Base-by-base conservation (phyloP, 2,797 vertebrate genomes). In the Syngnathus rostellatus region DNA sequence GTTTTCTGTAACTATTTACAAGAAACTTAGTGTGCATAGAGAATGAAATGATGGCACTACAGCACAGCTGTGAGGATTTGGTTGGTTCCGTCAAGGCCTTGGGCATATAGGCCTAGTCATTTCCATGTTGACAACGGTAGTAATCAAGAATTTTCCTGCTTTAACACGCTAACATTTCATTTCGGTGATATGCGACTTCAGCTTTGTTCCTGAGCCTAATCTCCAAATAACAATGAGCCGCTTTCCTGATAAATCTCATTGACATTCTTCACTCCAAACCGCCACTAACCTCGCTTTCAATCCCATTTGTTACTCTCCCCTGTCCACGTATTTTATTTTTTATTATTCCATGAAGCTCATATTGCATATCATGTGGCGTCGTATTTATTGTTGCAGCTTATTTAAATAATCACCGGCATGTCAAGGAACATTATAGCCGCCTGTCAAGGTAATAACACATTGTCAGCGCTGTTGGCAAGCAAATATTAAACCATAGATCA, bases 401-500 rank as follows among this genome's bases (percentile, higher is more conserved):
- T 90, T 90, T 90, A 89, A 91, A 90, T 90, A 90, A 90, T 89
- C 80, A 84, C 85, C 72, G 54, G 65, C 81, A 74, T 77, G 83
- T 84, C 85, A 79, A 66, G 68, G 75, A 72, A 87, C 78, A 84
- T 90, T 90, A 89, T 76, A 81, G 78, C 76, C 79, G 78, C 84
- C 84, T 80, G 80, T 90, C 87, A 89, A 85, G 83, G 84, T 87
- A 90, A 89, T 88, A 89, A 87, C 86, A 85, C 82, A 88, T 84
- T 81, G 83, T 85, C 83, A 82, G 75, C 76, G 81, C 82, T 88
- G 79, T 86, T 87, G 82, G 87, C 83, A 83, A 76, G 87, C 84
- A 88, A 90, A 90, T 90, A 91, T 92, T 89, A 91, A 90, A 89
- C 86, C 87, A 92, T 89, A 88, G 82, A 91, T 91, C 90, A 92